Conservation (phyloP, 1,140 invertebrate genomes). For the Lepidurus packardi region DNA sequence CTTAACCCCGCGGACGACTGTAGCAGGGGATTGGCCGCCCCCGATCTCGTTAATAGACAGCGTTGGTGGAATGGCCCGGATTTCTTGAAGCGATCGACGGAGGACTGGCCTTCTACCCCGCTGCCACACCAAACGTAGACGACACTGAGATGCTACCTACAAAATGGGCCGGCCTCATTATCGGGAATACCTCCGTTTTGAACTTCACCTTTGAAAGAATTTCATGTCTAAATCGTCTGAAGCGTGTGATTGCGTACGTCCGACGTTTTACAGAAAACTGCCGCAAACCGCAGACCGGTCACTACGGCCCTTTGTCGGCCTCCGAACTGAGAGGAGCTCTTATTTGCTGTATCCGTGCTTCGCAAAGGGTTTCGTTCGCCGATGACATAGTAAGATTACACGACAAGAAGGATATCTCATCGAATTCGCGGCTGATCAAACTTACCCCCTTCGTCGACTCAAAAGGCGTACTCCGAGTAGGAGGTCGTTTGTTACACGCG, state of each 20-base stretch:
- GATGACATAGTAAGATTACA: not conserved
- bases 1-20: constrained; percentile 47
- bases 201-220: not conserved
- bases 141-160: not conserved
- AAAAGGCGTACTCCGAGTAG: not conserved
- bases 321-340: not conserved
- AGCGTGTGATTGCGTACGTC: not conserved
- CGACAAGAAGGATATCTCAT: not conserved
- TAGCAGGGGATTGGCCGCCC: constrained; percentile 41
- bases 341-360: not conserved
- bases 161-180: not conserved
- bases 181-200: not conserved
- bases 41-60: not conserved
- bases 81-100: not conserved
- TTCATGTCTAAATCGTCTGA: not conserved
- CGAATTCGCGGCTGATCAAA: not conserved
- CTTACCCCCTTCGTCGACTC: not conserved
- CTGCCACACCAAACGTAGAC: not conserved
- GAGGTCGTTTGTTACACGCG: constrained; percentile 16
- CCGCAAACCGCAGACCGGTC: not conserved
- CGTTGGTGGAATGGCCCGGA: constrained; percentile 16
- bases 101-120: not conserved
- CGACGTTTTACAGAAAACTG: not conserved
- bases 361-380: not conserved
- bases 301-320: not conserved